phyloP scores from a whole-genome alignment of 2,113 vertebrate genomes.

The Melozone crissalis region DNA sequence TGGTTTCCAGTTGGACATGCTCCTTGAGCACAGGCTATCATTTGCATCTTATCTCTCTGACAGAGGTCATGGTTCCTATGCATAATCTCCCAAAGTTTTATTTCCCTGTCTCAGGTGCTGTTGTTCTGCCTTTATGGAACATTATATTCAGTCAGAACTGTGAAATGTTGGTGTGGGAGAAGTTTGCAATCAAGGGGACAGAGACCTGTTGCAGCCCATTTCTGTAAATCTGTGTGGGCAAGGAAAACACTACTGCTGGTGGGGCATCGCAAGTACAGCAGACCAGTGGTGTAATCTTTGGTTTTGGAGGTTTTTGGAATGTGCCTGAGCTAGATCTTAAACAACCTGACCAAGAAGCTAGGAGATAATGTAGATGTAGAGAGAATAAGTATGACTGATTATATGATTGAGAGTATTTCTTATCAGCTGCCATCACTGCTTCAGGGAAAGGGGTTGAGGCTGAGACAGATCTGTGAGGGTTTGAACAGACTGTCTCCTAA shows the following conservation, averaged over 20 bases:
- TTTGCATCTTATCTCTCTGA: background rate
- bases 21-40: background rate
- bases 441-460: background rate
- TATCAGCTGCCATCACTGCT: background rate
- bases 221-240: background rate
- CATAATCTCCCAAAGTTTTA: background rate
- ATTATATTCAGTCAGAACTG: background rate
- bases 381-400: background rate
- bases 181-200: background rate
- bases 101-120: background rate
- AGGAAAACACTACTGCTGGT: background rate
- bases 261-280: background rate
- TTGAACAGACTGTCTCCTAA: background rate
- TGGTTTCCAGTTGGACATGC: background rate
- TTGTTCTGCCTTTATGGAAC: background rate
- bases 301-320: background rate
- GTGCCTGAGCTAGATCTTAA: background rate
- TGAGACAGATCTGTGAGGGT: background rate
- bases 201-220: background rate
- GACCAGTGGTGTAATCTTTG: background rate
- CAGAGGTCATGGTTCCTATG: background rate
- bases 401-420: background rate
- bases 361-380: background rate
- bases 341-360: background rate
- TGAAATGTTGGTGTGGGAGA: background rate